phyloP scores from a whole-genome alignment of 2,113 vertebrate species.

The Dicentrarchus labrax region DNA sequence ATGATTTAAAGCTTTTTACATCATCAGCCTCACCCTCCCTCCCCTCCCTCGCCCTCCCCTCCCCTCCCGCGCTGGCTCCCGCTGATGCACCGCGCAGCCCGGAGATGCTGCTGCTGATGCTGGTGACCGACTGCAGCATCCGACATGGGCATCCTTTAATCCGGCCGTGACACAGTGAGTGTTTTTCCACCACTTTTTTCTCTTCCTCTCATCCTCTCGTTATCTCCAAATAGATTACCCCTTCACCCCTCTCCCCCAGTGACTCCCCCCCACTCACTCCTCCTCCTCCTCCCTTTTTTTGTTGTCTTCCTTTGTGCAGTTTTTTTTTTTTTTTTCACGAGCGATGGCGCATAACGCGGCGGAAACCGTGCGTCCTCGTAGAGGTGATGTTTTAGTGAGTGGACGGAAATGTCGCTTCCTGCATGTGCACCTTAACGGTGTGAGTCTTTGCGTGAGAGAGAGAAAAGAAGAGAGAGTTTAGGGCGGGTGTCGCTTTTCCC shows the following conservation, averaged over 20 bases:
- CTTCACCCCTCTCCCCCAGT: background rate
- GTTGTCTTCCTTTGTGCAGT: constrained; percentile 65
- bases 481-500: constrained; percentile 70
- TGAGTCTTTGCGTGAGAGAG: constrained; percentile 26
- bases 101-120: constrained; percentile 81
- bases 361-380: constrained; percentile 20
- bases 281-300: background rate
- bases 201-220: background rate
- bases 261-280: background rate
- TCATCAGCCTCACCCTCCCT: constrained; percentile 62
- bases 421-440: constrained; percentile 3
- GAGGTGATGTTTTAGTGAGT: constrained; percentile 22
- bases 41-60: background rate
- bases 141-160: constrained; percentile 77
- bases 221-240: constrained; percentile 22
- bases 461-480: constrained; percentile 11
- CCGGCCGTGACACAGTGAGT: constrained; percentile 76
- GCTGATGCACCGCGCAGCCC: constrained; percentile 70
- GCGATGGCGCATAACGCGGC: constrained; percentile 62
- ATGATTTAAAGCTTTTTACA: constrained; percentile 82
- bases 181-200: constrained; percentile 43
- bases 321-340: constrained; percentile 1
- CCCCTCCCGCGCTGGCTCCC: constrained; percentile 37
- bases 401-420: constrained; percentile 26
- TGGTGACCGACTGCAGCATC: constrained; percentile 80